Base-by-base conservation (phyloP, 2,888 invertebrate species). In the Pantelozetes paolii region DNA sequence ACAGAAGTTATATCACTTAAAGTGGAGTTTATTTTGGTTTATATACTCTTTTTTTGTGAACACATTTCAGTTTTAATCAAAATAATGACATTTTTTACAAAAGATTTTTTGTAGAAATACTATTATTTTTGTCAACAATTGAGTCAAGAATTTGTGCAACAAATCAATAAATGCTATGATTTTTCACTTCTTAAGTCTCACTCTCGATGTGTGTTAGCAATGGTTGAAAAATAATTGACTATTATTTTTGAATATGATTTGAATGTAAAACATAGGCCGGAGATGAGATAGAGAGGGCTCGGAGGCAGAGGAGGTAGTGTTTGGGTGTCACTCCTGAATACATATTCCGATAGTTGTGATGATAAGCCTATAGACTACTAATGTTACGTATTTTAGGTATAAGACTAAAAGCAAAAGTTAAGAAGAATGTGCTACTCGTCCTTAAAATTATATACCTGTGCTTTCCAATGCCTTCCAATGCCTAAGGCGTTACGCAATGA, bases 381-480 rank as follows among this genome's bases (percentile, higher is more conserved):
- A 28, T 28, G 26, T 18, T 6, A 59, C 59, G 30, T 28, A 28
- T 30, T 28, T 28, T 15, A 6, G 15, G 28, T n/a, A n/a, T 26
- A 11, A 57, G 5, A 59, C 59, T 59, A 62, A 62, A 62, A 62
- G 62, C 62, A 36, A 62, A 62, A 62, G 32, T 62, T 32, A 62
- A 11, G 11, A 50, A 36, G 32, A 62, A 62, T 62, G 62, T 62
- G 62, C 62, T 62, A 62, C 62, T 62, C 62, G 62, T 62, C 36
- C 62, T 62, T 62, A 62, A 62, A 57, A 62, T 62, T 62, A 62
- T 62, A 62, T 36, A 26, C 62, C 36, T 62, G 30, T 62, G 32
- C 62, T 57, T n/a, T n/a, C n/a, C n/a, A n/a, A 11, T 57, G 28
- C 32, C 30, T 62, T 18, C n/a, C 18, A 36, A 28, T 15, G 32